Percentiles rank a stretch among this genome's conserved stretches.
Evolutionary conservation across 1,140 invertebrate species (phyloP).

Genomic region (Paramacrobiotus metropolitanus): DNA sequence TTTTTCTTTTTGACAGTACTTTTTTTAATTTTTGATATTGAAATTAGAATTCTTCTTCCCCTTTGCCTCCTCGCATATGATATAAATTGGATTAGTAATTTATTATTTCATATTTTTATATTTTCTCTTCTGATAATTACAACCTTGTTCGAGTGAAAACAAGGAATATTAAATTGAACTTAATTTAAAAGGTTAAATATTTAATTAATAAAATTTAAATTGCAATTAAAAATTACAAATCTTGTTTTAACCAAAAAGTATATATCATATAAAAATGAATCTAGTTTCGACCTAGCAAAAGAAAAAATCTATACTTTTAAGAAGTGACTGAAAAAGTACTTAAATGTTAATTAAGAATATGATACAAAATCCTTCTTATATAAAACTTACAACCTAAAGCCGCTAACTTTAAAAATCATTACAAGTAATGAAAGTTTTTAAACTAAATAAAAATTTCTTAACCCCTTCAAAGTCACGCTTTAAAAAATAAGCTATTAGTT

Average conservation of each 20-base stretch:
- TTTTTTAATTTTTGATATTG: conserved; percentile 40
- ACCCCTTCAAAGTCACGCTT: too few relatives aligned
- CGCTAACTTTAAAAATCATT: conserved; percentile 14
- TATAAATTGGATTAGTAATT: conserved; percentile 22
- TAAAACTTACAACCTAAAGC: conserved; percentile 21
- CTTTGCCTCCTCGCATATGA: too few relatives aligned
- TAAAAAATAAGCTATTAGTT: conserved; percentile 27
- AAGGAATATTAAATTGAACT: conserved; percentile 33
- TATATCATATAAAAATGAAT: too few relatives aligned
- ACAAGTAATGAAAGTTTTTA: neutral
- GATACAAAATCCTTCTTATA: conserved; percentile 30
- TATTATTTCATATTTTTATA: conserved; percentile 21
- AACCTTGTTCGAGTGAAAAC: conserved; percentile 34
- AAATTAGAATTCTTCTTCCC: conserved; percentile 34
- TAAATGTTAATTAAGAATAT: conserved; percentile 32
- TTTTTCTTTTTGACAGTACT: conserved; percentile 30
- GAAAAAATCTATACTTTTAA: conserved; percentile 19
- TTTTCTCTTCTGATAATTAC: conserved; percentile 29
- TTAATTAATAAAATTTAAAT: conserved; percentile 36
- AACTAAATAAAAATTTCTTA: conserved; percentile 24
- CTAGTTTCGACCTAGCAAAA: conserved; percentile 12
- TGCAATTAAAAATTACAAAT: conserved; percentile 30
- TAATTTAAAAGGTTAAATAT: conserved; percentile 34
- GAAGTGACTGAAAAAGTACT: conserved; percentile 28
- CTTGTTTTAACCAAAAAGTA: conserved; percentile 9